Conservation (phyloP, 2,797 vertebrate genomes). For the Sebastes elongatus region DNA sequence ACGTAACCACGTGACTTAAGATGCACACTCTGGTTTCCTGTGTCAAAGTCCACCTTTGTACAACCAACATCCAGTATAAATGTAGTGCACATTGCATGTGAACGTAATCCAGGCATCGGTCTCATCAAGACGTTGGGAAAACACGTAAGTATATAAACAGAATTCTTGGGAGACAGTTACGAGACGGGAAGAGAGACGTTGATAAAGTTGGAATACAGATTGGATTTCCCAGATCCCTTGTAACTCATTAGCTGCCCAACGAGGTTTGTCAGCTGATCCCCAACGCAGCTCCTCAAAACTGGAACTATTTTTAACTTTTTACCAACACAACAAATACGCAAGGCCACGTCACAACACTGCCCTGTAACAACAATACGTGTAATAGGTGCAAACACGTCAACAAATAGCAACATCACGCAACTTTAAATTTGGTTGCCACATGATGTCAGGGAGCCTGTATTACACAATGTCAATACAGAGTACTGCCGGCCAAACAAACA, state of each 20-base stretch:
- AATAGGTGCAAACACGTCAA: neutral
- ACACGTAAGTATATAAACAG: fast-evolving
- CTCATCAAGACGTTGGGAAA: too few species aligned
- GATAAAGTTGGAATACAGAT: neutral
- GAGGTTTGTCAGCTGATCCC: too few species aligned
- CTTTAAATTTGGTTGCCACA: neutral
- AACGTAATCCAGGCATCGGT: too few species aligned
- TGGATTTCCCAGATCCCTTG: neutral
- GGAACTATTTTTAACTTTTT: neutral
- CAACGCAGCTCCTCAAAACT: neutral
- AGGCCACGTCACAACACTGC: neutral
- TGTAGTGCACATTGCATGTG: too few species aligned
- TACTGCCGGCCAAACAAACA: neutral
- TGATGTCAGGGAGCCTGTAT: neutral
- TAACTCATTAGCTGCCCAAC: fast-evolving
- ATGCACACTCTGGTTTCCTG: too few species aligned
- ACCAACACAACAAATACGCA: neutral
- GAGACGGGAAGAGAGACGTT: neutral
- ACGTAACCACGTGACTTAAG: too few species aligned
- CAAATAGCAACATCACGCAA: neutral
- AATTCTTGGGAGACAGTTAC: neutral
- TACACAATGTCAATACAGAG: neutral
- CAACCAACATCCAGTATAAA: too few species aligned
- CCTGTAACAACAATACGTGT: neutral
- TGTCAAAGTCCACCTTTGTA: too few species aligned